Evolutionary conservation across 2,113 vertebrate genomes (phyloP).

Genomic region (Gymnorhina tibicen): DNA sequence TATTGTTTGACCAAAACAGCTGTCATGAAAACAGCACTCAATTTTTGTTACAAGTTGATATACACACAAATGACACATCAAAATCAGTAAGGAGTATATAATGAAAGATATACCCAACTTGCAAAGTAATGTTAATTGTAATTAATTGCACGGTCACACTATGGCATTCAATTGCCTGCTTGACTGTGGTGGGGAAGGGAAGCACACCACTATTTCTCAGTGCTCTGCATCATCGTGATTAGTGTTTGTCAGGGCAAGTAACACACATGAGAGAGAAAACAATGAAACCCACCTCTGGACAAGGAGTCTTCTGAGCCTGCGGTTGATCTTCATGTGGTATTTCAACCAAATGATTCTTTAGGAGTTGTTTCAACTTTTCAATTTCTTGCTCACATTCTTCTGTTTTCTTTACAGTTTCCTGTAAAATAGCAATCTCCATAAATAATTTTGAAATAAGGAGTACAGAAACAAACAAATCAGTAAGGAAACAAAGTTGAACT

Average conservation of each 20-base stretch:
- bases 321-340: slow-evolving; percentile 8
- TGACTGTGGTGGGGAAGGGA: not conserved
- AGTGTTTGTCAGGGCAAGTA: not conserved
- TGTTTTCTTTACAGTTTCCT: slow-evolving; percentile 71
- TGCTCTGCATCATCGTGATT: not conserved
- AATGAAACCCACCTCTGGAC: slow-evolving; percentile 59
- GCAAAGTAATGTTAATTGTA: not conserved
- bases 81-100: not conserved
- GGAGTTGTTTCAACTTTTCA: slow-evolving; percentile 63
- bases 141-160: not conserved
- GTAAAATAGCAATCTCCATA: not conserved
- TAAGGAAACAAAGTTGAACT: not conserved
- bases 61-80: not conserved
- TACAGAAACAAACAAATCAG: not conserved
- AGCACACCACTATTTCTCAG: not conserved
- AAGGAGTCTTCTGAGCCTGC: not conserved
- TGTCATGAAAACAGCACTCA: not conserved
- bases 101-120: not conserved
- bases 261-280: not conserved
- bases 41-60: not conserved
- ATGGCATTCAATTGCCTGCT: not conserved
- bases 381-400: slow-evolving; percentile 71
- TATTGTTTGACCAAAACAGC: not conserved
- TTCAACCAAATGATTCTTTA: slow-evolving; percentile 58
- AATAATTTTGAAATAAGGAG: not conserved